Evolutionary conservation across 2,888 invertebrate genomes (phyloP).

Genomic region (Ectropis crepuscularia): DNA sequence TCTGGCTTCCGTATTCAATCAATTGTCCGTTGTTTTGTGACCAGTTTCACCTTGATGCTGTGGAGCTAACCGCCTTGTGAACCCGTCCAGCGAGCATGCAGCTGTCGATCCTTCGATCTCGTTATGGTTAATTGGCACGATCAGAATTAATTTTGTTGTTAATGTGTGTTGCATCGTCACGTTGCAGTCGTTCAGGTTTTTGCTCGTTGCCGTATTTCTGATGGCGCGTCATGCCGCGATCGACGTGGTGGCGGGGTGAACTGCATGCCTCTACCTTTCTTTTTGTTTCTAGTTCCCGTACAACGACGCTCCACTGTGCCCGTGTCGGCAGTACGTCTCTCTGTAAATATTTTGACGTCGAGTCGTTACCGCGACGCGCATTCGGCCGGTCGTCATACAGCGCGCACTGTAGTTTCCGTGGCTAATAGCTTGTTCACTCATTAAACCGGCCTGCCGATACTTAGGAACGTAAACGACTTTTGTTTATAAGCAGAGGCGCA

Average conservation of each 20-base stretch:
- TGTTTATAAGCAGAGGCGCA: conserved; percentile 72
- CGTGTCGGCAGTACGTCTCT: conserved; percentile 52
- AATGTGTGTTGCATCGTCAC: conserved; percentile 27
- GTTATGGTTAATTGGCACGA: conserved; percentile 47
- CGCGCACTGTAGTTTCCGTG: conserved; percentile 45
- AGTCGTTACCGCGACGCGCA: conserved; percentile 43
- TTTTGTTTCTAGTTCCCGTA: conserved; percentile 64
- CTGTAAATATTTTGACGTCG: conserved; percentile 32
- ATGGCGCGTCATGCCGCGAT: conserved; percentile 32
- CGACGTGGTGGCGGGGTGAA: conserved; percentile 54
- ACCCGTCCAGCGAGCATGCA: conserved; percentile 26
- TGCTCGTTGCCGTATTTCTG: conserved; percentile 28
- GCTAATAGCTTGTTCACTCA: conserved; percentile 53
- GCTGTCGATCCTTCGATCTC: conserved; percentile 31
- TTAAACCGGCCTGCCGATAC: conserved; percentile 53
- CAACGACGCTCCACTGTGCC: conserved; percentile 59
- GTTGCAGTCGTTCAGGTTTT: conserved; percentile 48
- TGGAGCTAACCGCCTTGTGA: conserved; percentile 4
- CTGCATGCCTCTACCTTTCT: conserved; percentile 59
- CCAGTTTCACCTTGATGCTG: conserved; percentile 24
- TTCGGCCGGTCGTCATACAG: conserved; percentile 42
- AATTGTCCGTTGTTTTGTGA: conserved; percentile 19
- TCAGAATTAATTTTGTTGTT: conserved; percentile 48
- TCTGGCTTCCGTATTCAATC: conserved; percentile 25
- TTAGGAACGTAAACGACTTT: conserved; percentile 55